Base-by-base conservation (phyloP, 2,888 invertebrate species). In the Aphrophora alni region DNA sequence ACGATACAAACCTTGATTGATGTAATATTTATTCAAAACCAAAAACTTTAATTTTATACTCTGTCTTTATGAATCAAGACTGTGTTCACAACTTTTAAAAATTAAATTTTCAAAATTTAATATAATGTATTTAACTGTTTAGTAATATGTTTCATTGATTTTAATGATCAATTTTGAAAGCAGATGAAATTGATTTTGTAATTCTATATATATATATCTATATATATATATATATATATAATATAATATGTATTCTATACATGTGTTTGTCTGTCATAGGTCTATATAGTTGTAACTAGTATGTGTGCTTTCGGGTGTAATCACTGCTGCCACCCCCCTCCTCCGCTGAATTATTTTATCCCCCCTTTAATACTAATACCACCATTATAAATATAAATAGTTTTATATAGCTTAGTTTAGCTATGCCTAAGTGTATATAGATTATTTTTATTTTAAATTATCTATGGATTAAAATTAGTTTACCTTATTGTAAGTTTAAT, bases 291-390 rank as follows among this genome's bases (percentile, higher is more conserved):
- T 75, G 70, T 80, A 38, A 75, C 74, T 79, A 27, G 44, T 75
- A 59, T 59, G 59, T 59, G 59, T 59, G 59, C 73, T 38, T 73
- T 38, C 38, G 71, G 83, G 81, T 77, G 71, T 81, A 75, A 76
- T 77, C 83, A 82, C 83, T 83, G 83, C 83, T 83, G 83, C 83
- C 82, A 81, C 75, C 81, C 81, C 75, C 59, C n/a, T 59, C 59
- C 59, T 59, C 59, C 38, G 33, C 75, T 72, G 59, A 59, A 59
- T 21, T 59, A 8, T 12, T 44, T 21, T 59, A 59, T 59, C 59
- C 59, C 59, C 59, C 21, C 21, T 59, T 59, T 21, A 59, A 33
- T 33, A 33, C 33, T 33, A 33, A 59, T 59, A 59, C 59, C 59
- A 59, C 59, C 59, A 21, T 59, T 59, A 59, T 10, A 59, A 21